Evolutionary conservation across 1,140 invertebrate species (phyloP).

Genomic region (Ylistrum balloti): DNA sequence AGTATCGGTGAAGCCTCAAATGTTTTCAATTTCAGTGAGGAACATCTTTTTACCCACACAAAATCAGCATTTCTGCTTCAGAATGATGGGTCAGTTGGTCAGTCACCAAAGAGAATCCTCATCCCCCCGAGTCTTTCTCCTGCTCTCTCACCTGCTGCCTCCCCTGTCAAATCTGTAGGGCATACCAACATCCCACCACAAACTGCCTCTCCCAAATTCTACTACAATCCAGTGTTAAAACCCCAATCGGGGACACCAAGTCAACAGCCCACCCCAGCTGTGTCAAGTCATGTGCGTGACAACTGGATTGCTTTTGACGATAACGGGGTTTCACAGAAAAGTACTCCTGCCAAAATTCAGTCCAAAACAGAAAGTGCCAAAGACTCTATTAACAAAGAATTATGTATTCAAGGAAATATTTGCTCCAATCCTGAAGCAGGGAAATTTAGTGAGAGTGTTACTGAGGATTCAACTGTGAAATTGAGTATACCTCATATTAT

Average conservation of each 20-base stretch:
- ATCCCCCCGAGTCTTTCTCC: slow-evolving; percentile 78
- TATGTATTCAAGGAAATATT: neutral
- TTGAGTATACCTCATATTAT: neutral
- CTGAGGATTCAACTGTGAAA: slow-evolving; percentile 18
- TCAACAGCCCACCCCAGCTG: neutral
- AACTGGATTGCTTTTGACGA: slow-evolving; percentile 43
- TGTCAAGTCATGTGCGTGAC: neutral
- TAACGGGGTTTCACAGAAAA: neutral
- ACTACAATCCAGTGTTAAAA: neutral
- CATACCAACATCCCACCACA: neutral
- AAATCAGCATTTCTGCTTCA: slow-evolving; percentile 75
- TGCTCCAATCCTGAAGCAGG: neutral
- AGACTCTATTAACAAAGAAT: neutral
- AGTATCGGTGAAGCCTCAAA: slow-evolving; percentile 57
- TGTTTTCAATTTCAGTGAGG: slow-evolving; percentile 77
- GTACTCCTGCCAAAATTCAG: neutral
- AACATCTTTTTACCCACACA: slow-evolving; percentile 76
- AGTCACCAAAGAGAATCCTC: slow-evolving; percentile 76
- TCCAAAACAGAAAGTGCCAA: slow-evolving; percentile 1
- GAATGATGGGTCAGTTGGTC: slow-evolving; percentile 66
- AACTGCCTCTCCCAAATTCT: slow-evolving; percentile 21
- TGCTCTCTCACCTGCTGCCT: slow-evolving; percentile 64
- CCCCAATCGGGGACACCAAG: slow-evolving; percentile 3
- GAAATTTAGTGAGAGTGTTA: slow-evolving; percentile 21
- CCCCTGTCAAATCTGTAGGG: slow-evolving; percentile 47